Evolutionary conservation across 2,797 vertebrate species (phyloP), one percentile per base, ranked within the genome.

Genomic region (Antennarius maculatus): DNA sequence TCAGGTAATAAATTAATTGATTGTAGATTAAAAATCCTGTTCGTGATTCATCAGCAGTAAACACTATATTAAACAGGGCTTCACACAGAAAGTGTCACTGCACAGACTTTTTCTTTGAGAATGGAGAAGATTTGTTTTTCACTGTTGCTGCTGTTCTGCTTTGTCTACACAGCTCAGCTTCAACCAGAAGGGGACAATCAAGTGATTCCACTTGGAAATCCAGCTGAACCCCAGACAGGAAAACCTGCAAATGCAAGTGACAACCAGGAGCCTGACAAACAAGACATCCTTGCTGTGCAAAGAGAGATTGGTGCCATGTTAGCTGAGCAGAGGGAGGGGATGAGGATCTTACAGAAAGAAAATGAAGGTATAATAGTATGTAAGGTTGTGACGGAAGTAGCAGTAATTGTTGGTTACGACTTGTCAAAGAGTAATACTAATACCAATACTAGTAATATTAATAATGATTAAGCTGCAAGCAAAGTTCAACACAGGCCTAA

Each of bases 111-210:
- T 12, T n/a, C 12, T 57, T 31, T 68, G 49, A 79, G 31, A 34
- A 54, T 54, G 66, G 37, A 80, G 52, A 67, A 13, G 42, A 49
- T 1, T 46, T 17, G 51, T 65, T 3, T 80, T 39, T 31, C 47
- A 6, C 39, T 80, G 43, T 27, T 86, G 54, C 54, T 85, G 60
- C 57, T 79, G 45, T 50, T 73, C 58, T 85, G 71, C 57, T 62
- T 6, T 17, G 6, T 61, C 31, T 17, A n/a, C 15, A 27, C 14
- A 0, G 56, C 57, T 61, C 54, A 61, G 50, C 54, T 55, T 61
- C 11, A 69, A 12, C 18, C 9, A 28, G 0, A 45, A 10, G n/a
- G 54, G 18, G 48, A 66, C 11, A 80, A 66, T 17, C 11, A 83
- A 31, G 58, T 71, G 12, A 29, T 37, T 69, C n/a, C 49, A 43